phyloP scores from a whole-genome alignment of 2,888 invertebrate species.

The Disparrhopalites patrizii region DNA sequence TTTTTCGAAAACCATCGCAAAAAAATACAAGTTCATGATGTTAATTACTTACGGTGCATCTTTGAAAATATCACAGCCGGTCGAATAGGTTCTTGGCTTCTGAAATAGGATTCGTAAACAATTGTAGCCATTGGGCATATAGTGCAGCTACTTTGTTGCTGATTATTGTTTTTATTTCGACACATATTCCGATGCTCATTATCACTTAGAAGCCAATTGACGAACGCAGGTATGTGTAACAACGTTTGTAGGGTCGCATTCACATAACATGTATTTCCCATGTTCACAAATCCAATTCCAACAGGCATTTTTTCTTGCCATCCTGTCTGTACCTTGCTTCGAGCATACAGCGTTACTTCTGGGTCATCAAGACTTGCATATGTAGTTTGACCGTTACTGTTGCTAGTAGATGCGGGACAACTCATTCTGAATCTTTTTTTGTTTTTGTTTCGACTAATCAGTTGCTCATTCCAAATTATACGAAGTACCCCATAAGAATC shows the following conservation, averaged over 20 bases:
- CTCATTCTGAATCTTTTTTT: too few species aligned
- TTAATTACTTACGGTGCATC: too few species aligned
- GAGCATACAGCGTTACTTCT: slow-evolving; percentile 69
- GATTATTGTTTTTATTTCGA: slow-evolving; percentile 58
- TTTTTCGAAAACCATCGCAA: too few species aligned
- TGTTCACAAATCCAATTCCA: slow-evolving; percentile 88
- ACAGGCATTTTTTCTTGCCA: slow-evolving; percentile 74
- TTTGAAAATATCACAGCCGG: too few species aligned
- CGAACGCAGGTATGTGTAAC: slow-evolving; percentile 81
- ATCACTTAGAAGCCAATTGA: slow-evolving; percentile 76
- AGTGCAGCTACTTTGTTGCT: slow-evolving; percentile 60
- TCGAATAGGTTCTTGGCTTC: too few species aligned
- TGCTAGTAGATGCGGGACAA: too few species aligned
- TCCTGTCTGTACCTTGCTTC: slow-evolving; percentile 75
- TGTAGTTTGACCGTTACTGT: background rate
- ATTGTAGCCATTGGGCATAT: slow-evolving; percentile 82
- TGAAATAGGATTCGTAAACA: slow-evolving; percentile 55
- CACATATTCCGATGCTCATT: slow-evolving; percentile 69
- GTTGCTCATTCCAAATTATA: too few species aligned
- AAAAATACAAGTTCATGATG: too few species aligned
- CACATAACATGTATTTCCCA: slow-evolving; percentile 96
- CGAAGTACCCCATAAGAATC: too few species aligned
- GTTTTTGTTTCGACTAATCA: too few species aligned
- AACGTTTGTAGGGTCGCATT: slow-evolving; percentile 88
- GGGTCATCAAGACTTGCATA: slow-evolving; percentile 54